phyloP scores from a whole-genome alignment of 1,140 invertebrate genomes.

The Caenorhabditis latens region DNA sequence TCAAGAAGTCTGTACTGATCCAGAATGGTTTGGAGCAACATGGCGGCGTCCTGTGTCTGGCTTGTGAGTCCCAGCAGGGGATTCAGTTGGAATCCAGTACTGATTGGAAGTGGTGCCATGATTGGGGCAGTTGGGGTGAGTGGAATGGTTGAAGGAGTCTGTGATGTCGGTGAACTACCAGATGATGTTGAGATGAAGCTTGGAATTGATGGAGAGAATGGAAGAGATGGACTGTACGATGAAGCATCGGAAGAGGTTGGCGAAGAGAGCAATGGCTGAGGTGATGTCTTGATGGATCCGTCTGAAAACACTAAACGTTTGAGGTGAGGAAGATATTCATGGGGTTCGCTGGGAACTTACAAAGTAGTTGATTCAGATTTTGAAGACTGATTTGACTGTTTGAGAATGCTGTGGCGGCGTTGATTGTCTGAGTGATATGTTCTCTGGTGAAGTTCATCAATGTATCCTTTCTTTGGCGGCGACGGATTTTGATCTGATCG shows the following conservation, averaged over 20 bases:
- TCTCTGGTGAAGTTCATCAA: conserved; percentile 71
- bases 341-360: not conserved
- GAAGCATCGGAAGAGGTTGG: conserved; percentile 58
- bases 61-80: not conserved
- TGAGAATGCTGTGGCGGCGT: conserved; percentile 67
- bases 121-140: conserved; percentile 10
- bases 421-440: conserved; percentile 61
- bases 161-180: conserved; percentile 16
- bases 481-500: conserved; percentile 76
- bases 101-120: not conserved
- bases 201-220: conserved; percentile 20
- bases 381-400: not conserved
- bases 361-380: conserved; percentile 7
- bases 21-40: conserved; percentile 1
- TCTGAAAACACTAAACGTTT: conserved; percentile 35
- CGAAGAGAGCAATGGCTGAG: conserved; percentile 45
- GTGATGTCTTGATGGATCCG: conserved; percentile 39
- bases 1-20: conserved; percentile 57
- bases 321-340: not conserved
- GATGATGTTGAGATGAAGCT: not conserved
- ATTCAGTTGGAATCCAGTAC: not conserved
- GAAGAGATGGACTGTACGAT: conserved; percentile 46
- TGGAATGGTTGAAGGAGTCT: conserved; percentile 5
- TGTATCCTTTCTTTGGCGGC: conserved; percentile 73
- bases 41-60: not conserved